Evolutionary conservation across 2,113 vertebrate genomes (phyloP).

Genomic region (Chloropsis hardwickii): DNA sequence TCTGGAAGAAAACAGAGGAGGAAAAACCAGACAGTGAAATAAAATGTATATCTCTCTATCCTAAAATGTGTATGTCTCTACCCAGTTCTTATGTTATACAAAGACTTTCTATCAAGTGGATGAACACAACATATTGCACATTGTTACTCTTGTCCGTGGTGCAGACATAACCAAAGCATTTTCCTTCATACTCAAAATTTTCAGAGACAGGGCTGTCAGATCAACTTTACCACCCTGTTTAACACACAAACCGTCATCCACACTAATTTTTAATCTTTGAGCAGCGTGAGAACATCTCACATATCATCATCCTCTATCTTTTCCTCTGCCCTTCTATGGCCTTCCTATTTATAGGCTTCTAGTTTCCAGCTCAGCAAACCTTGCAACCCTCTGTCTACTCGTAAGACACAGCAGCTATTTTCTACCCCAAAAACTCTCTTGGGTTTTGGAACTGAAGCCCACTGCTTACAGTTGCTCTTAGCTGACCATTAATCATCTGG

Average conservation of each 20-base stretch:
- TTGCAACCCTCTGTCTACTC: background rate
- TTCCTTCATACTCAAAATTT: background rate
- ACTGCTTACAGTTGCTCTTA: background rate
- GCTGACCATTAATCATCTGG: background rate
- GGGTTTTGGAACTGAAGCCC: background rate
- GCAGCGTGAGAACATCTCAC: fast-evolving
- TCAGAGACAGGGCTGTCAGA: background rate
- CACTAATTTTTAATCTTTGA: background rate
- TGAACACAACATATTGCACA: background rate
- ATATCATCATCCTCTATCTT: background rate
- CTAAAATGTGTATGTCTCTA: too few species aligned
- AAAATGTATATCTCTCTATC: background rate
- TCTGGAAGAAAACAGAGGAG: background rate
- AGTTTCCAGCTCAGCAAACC: background rate
- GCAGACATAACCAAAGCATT: background rate
- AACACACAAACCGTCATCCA: background rate
- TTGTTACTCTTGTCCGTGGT: background rate
- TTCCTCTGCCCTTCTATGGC: background rate
- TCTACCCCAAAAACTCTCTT: background rate
- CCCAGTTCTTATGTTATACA: background rate
- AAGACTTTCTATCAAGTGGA: background rate
- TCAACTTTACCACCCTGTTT: background rate
- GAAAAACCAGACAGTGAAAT: background rate
- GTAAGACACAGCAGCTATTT: background rate
- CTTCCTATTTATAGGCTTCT: background rate